Base-by-base conservation (phyloP, 2,888 invertebrate genomes). In the Himalopsyche tibetana region DNA sequence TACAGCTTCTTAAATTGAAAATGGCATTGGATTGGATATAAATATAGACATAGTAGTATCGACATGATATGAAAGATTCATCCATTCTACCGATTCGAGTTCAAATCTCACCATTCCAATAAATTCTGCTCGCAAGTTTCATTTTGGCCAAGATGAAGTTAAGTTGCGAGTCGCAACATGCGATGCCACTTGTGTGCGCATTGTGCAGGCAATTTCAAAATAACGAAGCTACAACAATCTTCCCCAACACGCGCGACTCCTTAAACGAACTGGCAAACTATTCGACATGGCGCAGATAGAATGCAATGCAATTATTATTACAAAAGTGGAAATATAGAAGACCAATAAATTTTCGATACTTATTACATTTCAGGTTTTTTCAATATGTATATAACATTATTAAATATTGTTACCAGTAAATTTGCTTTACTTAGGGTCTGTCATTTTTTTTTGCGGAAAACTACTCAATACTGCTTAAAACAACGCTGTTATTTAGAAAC, bases 71-170 rank as follows among this genome's bases (percentile, higher is more conserved):
- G 63, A 63, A 63, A 28, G 28, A 63, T 63, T 63, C 63, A 63
- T 63, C 63, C 63, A n/a, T 11, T 19, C 19, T 63, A 19, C 8
- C 63, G 19, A 63, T 63, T 63, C 11, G 28, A 63, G 63, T 19
- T 19, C 19, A 63, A 63, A 63, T 63, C 63, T 63, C 63, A 63
- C 63, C 63, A 11, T 63, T 63, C 28, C 63, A 63, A 63, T 63
- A 63, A 63, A 63, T 63, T 63, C 63, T 63, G 63, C 9, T 28
- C 11, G 63, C 63, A 63, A 63, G 56, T 56, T 56, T 56, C 56
- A 56, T 63, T 63, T 63, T 19, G 63, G 63, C 19, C 63, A 63
- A 63, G 63, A 63, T 63, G n/a, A 28, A 63, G 63, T 63, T 63
- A 63, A 19, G 63, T 63, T 63, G 63, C 19, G 28, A 63, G 63